Percentiles rank a stretch among this genome's conserved stretches.
These are phyloP conservation scores for Rana temporaria DNA, from an alignment of 2,113 vertebrate species.

Conservation along the genomic window DNA sequence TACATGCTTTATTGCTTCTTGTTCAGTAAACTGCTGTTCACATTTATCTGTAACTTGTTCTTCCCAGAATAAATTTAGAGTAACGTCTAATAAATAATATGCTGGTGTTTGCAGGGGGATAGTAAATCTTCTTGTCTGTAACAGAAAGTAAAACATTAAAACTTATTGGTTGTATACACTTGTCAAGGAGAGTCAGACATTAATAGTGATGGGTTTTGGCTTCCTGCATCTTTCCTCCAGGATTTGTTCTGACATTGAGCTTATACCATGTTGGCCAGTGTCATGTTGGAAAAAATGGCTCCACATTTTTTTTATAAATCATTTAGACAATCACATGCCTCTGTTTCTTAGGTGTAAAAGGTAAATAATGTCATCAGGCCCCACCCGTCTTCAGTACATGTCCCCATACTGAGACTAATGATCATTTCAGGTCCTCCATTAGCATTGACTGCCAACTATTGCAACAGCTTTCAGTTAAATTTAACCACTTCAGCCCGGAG, in stretches of 20 bases:
- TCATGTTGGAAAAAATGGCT: too few species aligned
- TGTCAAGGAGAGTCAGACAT: slow-evolving; percentile 4
- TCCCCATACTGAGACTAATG: too few species aligned
- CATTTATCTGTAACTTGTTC: slow-evolving; percentile 55
- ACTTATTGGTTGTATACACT: slow-evolving; percentile 39
- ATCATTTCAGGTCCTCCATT: too few species aligned
- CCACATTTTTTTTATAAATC: too few species aligned
- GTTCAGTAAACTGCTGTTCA: slow-evolving; percentile 55
- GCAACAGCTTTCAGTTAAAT: too few species aligned
- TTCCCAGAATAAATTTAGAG: slow-evolving; percentile 49
- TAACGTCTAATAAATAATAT: slow-evolving; percentile 55
- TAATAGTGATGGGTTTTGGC: slow-evolving; percentile 27
- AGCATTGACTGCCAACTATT: too few species aligned
- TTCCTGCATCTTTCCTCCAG: slow-evolving; percentile 15
- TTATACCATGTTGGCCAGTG: background rate
- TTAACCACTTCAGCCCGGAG: too few species aligned
- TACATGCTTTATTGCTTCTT: slow-evolving; percentile 56
- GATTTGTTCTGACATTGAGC: background rate
- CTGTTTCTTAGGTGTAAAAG: too few species aligned
- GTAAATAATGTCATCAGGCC: too few species aligned
- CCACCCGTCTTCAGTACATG: too few species aligned
- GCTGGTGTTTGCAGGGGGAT: slow-evolving; percentile 26
- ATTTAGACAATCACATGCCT: too few species aligned
- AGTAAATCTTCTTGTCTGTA: slow-evolving; percentile 51
- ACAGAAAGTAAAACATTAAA: slow-evolving; percentile 49